Base-by-base conservation (phyloP, 2,797 vertebrate species). In the Sorex maritimensis region DNA sequence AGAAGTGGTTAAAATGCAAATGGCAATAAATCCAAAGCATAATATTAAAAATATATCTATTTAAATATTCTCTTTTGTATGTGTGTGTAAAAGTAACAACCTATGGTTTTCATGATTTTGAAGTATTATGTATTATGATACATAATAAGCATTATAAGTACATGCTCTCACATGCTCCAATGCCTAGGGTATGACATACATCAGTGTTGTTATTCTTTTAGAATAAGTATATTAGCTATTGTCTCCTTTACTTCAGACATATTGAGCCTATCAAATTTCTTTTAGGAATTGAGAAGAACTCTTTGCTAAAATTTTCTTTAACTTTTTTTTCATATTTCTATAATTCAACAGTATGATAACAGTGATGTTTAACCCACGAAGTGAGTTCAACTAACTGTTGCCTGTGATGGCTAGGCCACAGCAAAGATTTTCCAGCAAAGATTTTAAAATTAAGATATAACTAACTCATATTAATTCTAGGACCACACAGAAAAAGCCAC, bases 231-330 rank as follows among this genome's bases (percentile, higher is more conserved):
- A 19, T 26, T 77, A 83, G 55, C 28, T 12, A 46, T 38, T 15
- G 10, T 17, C 4, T 58, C 30, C 6, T 67, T 91, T 73, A 72
- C 55, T 81, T 82, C 44, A 72, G 28, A 17, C n/a, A 79, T 46
- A 12, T 5, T 78, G 90, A 73, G 88, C 94, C 24, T 71, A 94
- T 92, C 83, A 88, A 86, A 79, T 72, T 97, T 97, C 88, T 94
- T 96, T 86, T 85, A 97, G 83, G 81, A 97, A 97, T 93, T 97
- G 30, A 88, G 24, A 95, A 93, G 2, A 87, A 74, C 95, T 93
- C 28, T 92, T 91, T 96, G 93, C 86, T 86, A 93, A 96, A 96
- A 85, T 63, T 85, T 4, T 81, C 7, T 34, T 61, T 49, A 44
- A 19, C 26, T 68, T 61, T 6, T 3, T 72, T 72, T 78, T 69